Conservation (phyloP, 2,797 vertebrate genomes). For the Cyprinella venusta region DNA sequence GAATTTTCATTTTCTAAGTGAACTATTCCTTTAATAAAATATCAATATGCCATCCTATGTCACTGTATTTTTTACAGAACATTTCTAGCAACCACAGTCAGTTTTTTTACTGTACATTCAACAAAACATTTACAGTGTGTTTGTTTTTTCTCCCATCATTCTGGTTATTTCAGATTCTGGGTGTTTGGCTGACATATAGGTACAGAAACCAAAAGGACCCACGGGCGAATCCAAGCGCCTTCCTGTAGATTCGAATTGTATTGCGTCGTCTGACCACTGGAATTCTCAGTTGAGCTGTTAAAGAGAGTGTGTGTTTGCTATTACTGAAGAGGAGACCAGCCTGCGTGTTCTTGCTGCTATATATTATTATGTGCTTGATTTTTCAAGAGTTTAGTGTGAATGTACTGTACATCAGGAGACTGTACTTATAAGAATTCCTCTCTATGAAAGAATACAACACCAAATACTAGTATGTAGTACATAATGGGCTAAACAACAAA, state of each 20-base stretch:
- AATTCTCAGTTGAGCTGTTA: slow-evolving; percentile 49
- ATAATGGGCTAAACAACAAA: slow-evolving; percentile 43
- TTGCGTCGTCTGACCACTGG: slow-evolving; percentile 45
- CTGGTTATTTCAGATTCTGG: slow-evolving; percentile 83
- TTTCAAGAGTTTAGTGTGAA: slow-evolving; percentile 52
- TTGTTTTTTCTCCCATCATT: background rate
- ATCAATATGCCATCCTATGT: background rate
- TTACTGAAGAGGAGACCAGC: slow-evolving; percentile 46
- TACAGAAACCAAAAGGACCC: slow-evolving; percentile 98
- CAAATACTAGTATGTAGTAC: slow-evolving; percentile 35
- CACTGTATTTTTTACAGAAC: background rate
- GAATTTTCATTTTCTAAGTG: too few relatives aligned
- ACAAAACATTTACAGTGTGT: background rate
- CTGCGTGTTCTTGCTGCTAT: slow-evolving; percentile 56
- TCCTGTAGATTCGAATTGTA: slow-evolving; percentile 77
- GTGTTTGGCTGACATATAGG: slow-evolving; percentile 93
- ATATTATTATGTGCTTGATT: slow-evolving; percentile 43
- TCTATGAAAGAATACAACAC: slow-evolving; percentile 31
- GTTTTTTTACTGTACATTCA: background rate
- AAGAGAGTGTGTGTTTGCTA: slow-evolving; percentile 47
- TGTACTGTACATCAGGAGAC: slow-evolving; percentile 19
- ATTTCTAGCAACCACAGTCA: background rate
- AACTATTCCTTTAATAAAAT: background rate
- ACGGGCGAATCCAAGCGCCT: slow-evolving; percentile 93
- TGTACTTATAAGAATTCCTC: slow-evolving; percentile 24